phyloP scores from a whole-genome alignment of 37 sponge, comb jelly and placozoan species.

The Ephydatia muelleri region DNA sequence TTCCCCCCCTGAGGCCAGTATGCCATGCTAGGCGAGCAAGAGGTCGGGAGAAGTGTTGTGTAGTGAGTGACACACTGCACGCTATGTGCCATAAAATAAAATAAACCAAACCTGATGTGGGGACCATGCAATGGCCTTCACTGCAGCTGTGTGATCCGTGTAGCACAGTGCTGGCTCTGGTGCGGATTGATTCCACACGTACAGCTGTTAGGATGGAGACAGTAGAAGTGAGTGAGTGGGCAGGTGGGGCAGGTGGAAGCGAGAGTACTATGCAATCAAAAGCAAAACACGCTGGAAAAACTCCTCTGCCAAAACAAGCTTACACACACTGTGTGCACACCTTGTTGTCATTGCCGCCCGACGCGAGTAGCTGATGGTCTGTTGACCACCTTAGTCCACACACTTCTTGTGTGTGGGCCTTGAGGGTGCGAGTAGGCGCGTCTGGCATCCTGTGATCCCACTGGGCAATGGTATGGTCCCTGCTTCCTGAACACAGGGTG shows the following conservation, averaged over 20 bases:
- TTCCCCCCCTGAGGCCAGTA: slow-evolving; percentile 94
- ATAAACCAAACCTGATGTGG: slow-evolving; percentile 83
- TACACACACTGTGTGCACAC: slow-evolving; percentile 31
- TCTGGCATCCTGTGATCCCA: slow-evolving; percentile 73
- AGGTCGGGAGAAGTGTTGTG: neutral
- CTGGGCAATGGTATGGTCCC: slow-evolving; percentile 82
- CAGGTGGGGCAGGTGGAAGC: neutral
- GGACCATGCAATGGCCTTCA: slow-evolving; percentile 98
- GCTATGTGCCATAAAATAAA: too few species aligned
- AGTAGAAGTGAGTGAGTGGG: too few species aligned
- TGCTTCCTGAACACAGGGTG: slow-evolving; percentile 81
- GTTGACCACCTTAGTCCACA: slow-evolving; percentile 95
- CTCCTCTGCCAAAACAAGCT: neutral
- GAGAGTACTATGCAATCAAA: neutral
- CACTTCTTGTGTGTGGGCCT: slow-evolving; percentile 90
- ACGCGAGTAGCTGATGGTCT: slow-evolving; percentile 88
- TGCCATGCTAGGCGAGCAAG: slow-evolving; percentile 40
- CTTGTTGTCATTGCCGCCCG: slow-evolving; percentile 97
- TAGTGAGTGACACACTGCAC: neutral
- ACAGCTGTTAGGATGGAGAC: slow-evolving; percentile 28
- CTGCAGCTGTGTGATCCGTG: slow-evolving; percentile 89
- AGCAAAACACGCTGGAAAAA: neutral
- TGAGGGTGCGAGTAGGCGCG: slow-evolving; percentile 52
- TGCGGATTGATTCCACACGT: slow-evolving; percentile 65
- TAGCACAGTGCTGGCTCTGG: slow-evolving; percentile 65